Base-by-base conservation (phyloP, 64 coral and sea anemone species). In the Stylophora pistillata region DNA sequence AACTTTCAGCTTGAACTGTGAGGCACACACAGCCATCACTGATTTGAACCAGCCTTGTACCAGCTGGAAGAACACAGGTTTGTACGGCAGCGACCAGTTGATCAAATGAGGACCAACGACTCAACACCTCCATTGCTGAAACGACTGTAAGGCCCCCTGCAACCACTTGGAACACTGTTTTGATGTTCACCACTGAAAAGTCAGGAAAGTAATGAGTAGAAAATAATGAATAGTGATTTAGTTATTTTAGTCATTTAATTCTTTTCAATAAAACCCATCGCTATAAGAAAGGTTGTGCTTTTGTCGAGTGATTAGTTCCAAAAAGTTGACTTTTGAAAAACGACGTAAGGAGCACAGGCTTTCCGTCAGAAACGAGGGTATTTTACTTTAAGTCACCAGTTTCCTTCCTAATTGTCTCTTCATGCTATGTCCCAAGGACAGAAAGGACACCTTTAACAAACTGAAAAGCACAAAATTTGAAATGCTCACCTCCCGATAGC, bases 91-190 rank as follows among this genome's bases (percentile, higher is more conserved):
- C 56, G 52, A 78, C 75, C 3, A 78, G 53, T 52, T 78, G 52
- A 29, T 78, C 75, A 78, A 56, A 78, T 10, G 75, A 53, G 54
- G 54, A 26, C 53, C 75, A 53, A 12, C 75, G 53, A 78, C 75
- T 78, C 75, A 53, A 56, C 3, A 78, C 54, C 9, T 78, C 75
- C 75, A 56, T 12, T 52, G 75, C 56, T 26, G 75, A 78, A 13
- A 54, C 53, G 11, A 54, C 54, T 56, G 27, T 78, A 27, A 78
- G 12, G 27, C 75, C 52, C 13, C 75, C 75, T 27, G 75, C 75
- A 56, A 78, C 75, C 10, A 78, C 75, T 56, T 78, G 56, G 53
- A 78, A 78, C 56, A 78, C 52, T 55, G 75, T 78, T 53, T 78
- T 78, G 9, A 78, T 78, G 75, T 78, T 78, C 23, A 78, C 7